phyloP scores from a whole-genome alignment of 2,888 invertebrate species.

The Merodon equestris region DNA sequence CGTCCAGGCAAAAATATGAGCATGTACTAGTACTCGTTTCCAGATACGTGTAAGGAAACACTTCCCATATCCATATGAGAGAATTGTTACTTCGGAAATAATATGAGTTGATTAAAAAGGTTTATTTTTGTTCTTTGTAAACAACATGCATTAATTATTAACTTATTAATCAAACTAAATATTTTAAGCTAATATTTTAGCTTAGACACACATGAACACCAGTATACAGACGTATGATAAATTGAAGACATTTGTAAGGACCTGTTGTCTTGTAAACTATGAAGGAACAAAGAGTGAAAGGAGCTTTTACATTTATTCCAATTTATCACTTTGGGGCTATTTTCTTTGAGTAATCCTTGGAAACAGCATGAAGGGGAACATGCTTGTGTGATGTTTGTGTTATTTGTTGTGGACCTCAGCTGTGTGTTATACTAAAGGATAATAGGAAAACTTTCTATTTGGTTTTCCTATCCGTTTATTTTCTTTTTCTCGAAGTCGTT shows the following conservation, averaged over 20 bases:
- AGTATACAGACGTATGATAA: conserved; percentile 45
- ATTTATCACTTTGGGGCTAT: conserved; percentile 60
- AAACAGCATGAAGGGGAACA: conserved; percentile 42
- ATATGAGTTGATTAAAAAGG: conserved; percentile 56
- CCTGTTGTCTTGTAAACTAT: conserved; percentile 67
- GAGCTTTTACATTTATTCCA: conserved; percentile 66
- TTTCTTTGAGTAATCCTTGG: conserved; percentile 51
- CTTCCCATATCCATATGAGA: too few species aligned
- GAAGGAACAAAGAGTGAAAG: conserved; percentile 45
- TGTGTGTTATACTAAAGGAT: conserved; percentile 51
- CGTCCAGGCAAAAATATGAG: too few species aligned
- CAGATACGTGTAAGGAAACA: too few species aligned
- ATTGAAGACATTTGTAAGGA: conserved; percentile 60
- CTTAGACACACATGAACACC: conserved; percentile 21
- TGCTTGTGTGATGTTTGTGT: conserved; percentile 1
- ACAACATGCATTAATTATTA: conserved; percentile 36
- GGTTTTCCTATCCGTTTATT: conserved; percentile 24
- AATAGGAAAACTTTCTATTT: conserved; percentile 54
- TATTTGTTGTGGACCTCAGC: conserved; percentile 53
- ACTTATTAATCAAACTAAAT: conserved; percentile 63
- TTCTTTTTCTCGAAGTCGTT: conserved; percentile 2
- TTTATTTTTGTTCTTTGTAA: conserved; percentile 11
- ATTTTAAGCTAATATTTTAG: conserved; percentile 9
- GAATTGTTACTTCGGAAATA: neutral
- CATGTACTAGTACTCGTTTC: too few species aligned